Evolutionary conservation across 2,888 invertebrate genomes (phyloP), one percentile per base, ranked within the genome.

Genomic region (Eupithecia dodoneata): DNA sequence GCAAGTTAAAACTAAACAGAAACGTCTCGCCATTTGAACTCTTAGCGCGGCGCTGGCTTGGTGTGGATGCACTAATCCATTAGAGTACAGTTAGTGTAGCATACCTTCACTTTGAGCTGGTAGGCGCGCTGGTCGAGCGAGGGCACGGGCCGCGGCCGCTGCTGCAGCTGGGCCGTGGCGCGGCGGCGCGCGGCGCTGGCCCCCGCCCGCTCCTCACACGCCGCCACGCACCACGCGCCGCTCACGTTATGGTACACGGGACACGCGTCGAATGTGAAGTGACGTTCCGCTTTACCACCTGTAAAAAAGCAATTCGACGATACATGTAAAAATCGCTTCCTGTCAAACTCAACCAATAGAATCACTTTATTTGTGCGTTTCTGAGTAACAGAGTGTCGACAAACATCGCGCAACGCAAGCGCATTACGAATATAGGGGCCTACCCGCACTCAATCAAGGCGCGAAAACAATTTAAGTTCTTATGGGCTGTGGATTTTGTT

Each of bases 261-360:
- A 87, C 99, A 99, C 42, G 98, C 98, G 90, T 98, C 98, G 79
- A 98, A 96, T 2, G 98, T 98, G 90, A 98, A 98, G 93, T 99
- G 99, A 45, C 96, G 96, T 4, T 97, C 96, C 80, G 97, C 96
- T 86, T 96, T 96, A 13, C 99, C 99, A 79, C 98, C 95, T 95
- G 79, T 3, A 18, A 52, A 15, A 2, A 4, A 49, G 13, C 12
- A 4, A 49, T 13, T 4, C 3, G 49, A 13, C 13, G 49, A 12
- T 30, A 10, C 9, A 65, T 65, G 2, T 41, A 18, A 65, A 65
- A 65, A 65, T 30, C 0, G 30, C 47, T 47, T 47, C 0, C 9
- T 6, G 18, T 59, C 7, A 18, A 59, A 59, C 13, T 52, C n/a
- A 49, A 4, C 13, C 49, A 47, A 47, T 10, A 10, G 10, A 10